Evolutionary conservation across 2,888 invertebrate species (phyloP).

Genomic region (Caenorhabditis sp.): DNA sequence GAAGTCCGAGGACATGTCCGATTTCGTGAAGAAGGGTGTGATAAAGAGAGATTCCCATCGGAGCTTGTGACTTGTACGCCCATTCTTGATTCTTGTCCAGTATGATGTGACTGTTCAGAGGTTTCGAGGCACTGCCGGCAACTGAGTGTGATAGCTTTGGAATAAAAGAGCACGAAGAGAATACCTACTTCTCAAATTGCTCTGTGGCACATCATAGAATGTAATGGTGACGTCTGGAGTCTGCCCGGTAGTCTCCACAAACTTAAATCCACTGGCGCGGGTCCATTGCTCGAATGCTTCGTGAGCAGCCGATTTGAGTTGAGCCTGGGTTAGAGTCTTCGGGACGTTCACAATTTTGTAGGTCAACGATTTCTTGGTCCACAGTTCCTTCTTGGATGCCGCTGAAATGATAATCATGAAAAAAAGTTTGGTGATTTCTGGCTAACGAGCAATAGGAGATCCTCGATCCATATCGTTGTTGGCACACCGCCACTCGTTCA

Average conservation of each 20-base stretch:
- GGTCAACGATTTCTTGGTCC: constrained; percentile 71
- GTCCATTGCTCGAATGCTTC: constrained; percentile 73
- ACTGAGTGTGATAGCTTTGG: constrained; percentile 42
- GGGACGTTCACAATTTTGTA: constrained; percentile 70
- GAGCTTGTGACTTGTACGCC: constrained; percentile 63
- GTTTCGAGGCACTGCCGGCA: constrained; percentile 65
- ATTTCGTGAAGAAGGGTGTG: constrained; percentile 78
- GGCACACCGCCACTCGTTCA: constrained; percentile 71
- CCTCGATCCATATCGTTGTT: constrained; percentile 66
- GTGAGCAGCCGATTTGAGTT: constrained; percentile 64
- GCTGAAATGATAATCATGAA: constrained; percentile 29
- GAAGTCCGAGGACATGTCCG: constrained; percentile 78
- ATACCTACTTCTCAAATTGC: constrained; percentile 61
- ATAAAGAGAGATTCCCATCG: constrained; percentile 67
- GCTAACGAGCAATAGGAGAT: constrained; percentile 55
- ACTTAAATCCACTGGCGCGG: constrained; percentile 62
- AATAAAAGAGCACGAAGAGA: not conserved
- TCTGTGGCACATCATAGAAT: constrained; percentile 72
- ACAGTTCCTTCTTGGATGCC: constrained; percentile 67
- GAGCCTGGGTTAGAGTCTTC: constrained; percentile 47
- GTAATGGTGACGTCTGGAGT: constrained; percentile 73
- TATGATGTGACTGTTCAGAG: constrained; percentile 65
- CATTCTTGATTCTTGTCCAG: constrained; percentile 69
- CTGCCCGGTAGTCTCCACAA: constrained; percentile 53
- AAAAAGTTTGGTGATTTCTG: not conserved